Evolutionary conservation across 2,113 vertebrate genomes (phyloP), one percentile per base, ranked within the genome.

Genomic region (Triplophysa dalaica): DNA sequence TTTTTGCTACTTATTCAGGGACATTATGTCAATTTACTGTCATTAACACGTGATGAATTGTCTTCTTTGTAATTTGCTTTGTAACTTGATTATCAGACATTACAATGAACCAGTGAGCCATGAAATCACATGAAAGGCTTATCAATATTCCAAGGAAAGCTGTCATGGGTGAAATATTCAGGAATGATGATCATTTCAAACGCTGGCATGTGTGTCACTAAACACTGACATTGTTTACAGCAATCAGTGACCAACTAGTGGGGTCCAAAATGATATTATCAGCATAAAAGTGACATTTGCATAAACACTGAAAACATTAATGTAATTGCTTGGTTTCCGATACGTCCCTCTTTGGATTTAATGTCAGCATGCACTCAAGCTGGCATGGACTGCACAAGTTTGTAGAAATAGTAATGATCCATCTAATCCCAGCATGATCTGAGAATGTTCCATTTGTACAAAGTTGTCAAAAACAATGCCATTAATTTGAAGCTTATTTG

Each of bases 101-200:
- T 26, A n/a, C 6, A 43, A 80, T 58, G 13, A 73, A 80, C 33
- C 62, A 73, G 29, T 58, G 43, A 79, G 77, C 43, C 29, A 54
- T 45, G 13, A 22, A 58, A 56, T 58, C 24, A 66, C 48, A 73
- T 72, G 16, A 24, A 43, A 43, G 19, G 69, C 52, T 38, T 21
- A 11, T 1, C 13, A n/a, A 14, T 72, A 33, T 38, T 58, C 50
- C 4, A 17, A 14, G 69, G 26, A 70, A 8, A 70, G 68, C 24
- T 54, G 16, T 54, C 14, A 17, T 5, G 4, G 50, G 17, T 45
- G 43, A 45, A 45, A 17, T 54, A 6, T 54, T 54, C 14, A 6
- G 17, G 5, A 54, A 16, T 19, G 50, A 54, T 54, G 50, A 17
- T 19, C 14, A 17, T 54, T 54, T 19, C 14, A 54, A 19, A 54